Evolutionary conservation across 2,888 invertebrate species (phyloP), one percentile per base, ranked within the genome.

Genomic region (Hypolimnas misippus): DNA sequence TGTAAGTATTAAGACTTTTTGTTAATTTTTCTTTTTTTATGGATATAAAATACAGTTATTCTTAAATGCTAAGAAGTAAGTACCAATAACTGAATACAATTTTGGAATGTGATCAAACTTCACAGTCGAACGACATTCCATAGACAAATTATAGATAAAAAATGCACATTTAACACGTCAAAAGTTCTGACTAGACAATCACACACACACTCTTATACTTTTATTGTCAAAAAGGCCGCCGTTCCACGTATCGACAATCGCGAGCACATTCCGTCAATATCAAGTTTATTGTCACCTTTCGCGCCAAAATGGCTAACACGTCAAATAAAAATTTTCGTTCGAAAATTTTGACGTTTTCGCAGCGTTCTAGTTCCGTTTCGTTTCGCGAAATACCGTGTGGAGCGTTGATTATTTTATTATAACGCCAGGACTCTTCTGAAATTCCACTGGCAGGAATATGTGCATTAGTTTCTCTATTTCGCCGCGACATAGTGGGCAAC

Each of bases 401-500:
- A 19, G n/a, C 49, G 12, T 21, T 55, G 64, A 87, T 31, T 90
- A 91, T 77, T 90, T 90, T 60, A 90, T 81, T 29, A 86, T 84
- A 8, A 89, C 74, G 1, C 84, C 86, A 14, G 75, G 66, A 60
- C 68, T 75, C 62, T 77, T 85, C 68, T 89, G 84, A 76, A 84
- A 93, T 72, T 94, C 94, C 62, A 94, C 92, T 7, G 95, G 95
- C 31, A 95, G 90, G 83, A 94, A 96, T 69, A 96, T 94, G 77
- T 94, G 94, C 86, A 95, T 95, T 29, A 94, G 92, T 71, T 94
- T 94, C 54, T 94, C 93, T 67, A 96, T 95, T 76, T 94, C 93
- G 4, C 94, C 92, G 17, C 96, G 93, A 79, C 97, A 97, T 31
- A 97, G 86, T 0, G 96, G 96, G 81, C 96, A 97, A 63, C 94